Evolutionary conservation across 2,797 vertebrate species (phyloP), one percentile per base, ranked within the genome.

Genomic region (Denticeps clupeoides): DNA sequence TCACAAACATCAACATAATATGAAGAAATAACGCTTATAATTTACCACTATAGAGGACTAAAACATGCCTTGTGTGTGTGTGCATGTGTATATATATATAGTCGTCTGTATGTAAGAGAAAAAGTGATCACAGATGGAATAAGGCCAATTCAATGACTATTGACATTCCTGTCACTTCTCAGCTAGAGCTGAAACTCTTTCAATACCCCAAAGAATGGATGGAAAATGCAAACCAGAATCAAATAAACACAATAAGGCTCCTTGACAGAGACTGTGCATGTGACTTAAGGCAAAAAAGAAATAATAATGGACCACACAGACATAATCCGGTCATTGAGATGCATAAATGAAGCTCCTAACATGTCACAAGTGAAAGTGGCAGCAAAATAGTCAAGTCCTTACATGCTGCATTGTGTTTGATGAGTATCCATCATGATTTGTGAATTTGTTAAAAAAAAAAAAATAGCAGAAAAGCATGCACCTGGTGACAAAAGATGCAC

Each of bases 151-250:
- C 64, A 77, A 75, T 80, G 55, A 56, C 55, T 77, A 85, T 87
- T 87, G 80, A 78, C 77, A 87, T 84, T 85, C 83, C 69, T 68
- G 78, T 83, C 84, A 84, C 83, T 82, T 73, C 68, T 73, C 53
- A 57, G 75, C 75, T 65, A 70, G 71, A 70, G 74, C 70, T 62
- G 77, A 80, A 70, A 58, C 73, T 70, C 78, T 79, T 83, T 83
- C 80, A 82, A 58, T 73, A 45, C 67, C 19, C 59, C 64, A 60
- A 74, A 65, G 72, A 70, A 56, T 60, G 60, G 64, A 59, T 78
- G 76, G 78, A 79, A 82, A 73, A 70, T 69, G 53, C 59, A 78
- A 83, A 81, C 81, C 74, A 79, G 82, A 83, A 71, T 81, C 73
- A 80, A 81, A 82, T 71, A 78, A 78, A 78, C 48, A 69, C 74